These are phyloP conservation scores for Erannis defoliaria DNA, from an alignment of 2,888 invertebrate species.

Conservation along the genomic window DNA sequence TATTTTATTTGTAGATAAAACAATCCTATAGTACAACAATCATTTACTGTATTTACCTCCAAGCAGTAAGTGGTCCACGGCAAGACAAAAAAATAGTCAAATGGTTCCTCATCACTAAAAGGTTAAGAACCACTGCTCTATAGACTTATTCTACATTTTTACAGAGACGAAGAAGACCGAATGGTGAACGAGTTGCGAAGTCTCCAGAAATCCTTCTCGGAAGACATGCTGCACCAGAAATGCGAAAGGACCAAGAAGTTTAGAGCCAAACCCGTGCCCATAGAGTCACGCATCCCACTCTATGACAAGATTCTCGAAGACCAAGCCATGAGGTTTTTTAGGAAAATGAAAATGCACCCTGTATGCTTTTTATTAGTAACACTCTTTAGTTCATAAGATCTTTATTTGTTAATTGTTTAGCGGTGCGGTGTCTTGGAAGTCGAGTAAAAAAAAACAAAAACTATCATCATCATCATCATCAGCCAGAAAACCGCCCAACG, in stretches of 20 bases:
- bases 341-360: constrained; percentile 51
- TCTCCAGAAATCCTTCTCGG: constrained; percentile 79
- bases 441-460: not conserved
- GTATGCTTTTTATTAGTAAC: constrained; percentile 65
- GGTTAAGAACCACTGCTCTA: not conserved
- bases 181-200: constrained; percentile 82
- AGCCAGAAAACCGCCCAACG: too few relatives aligned
- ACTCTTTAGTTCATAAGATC: constrained; percentile 39
- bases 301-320: constrained; percentile 91
- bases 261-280: constrained; percentile 88
- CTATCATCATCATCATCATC: too few relatives aligned
- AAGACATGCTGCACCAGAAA: constrained; percentile 78
- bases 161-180: constrained; percentile 89
- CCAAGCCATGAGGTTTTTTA: constrained; percentile 89
- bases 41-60: too few relatives aligned
- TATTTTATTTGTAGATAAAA: too few relatives aligned
- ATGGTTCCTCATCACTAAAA: too few relatives aligned
- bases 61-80: too few relatives aligned
- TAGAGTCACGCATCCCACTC: constrained; percentile 90
- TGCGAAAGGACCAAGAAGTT: constrained; percentile 83
- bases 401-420: not conserved
- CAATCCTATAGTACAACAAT: too few relatives aligned
- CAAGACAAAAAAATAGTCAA: too few relatives aligned
- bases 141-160: constrained; percentile 49
- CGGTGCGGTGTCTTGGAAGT: not conserved